Percentiles rank a stretch among this genome's conserved stretches.
Evolutionary conservation across 2,888 invertebrate species (phyloP).

Genomic region (Rhorus exstirpatorius): DNA sequence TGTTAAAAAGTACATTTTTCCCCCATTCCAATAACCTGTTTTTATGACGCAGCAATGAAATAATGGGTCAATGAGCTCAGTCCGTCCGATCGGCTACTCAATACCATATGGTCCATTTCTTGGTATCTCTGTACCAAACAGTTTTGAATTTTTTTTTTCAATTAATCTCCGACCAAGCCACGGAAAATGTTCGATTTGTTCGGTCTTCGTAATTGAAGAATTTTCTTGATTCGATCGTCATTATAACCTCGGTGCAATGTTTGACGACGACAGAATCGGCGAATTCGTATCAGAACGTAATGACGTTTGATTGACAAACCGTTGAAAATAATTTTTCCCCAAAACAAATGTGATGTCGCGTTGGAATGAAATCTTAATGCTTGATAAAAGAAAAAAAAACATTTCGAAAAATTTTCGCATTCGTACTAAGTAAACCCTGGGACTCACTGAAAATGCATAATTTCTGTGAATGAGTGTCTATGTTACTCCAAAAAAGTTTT

Average conservation of each 20-base stretch:
- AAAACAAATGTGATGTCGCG: too few species aligned
- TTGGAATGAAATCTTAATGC: too few species aligned
- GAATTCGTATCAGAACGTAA: neutral
- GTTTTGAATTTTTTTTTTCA: neutral
- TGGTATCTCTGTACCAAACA: constrained; percentile 5
- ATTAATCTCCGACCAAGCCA: neutral
- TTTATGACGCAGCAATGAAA: constrained; percentile 36
- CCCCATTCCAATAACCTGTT: constrained; percentile 42
- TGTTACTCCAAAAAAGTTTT: too few species aligned
- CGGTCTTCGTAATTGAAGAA: neutral
- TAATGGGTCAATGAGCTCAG: constrained; percentile 48
- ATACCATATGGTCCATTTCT: neutral
- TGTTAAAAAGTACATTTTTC: constrained; percentile 59
- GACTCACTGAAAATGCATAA: too few species aligned
- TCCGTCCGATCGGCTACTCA: constrained; percentile 31
- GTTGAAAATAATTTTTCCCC: neutral
- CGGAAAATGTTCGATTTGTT: neutral
- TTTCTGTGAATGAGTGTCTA: too few species aligned
- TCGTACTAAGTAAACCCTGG: too few species aligned
- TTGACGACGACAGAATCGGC: too few species aligned
- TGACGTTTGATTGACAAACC: neutral
- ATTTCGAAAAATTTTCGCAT: too few species aligned
- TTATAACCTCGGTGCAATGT: neutral
- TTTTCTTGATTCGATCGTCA: neutral
- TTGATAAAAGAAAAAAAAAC: too few species aligned